These are phyloP conservation scores for Oryzias curvinotus DNA, from an alignment of 2,113 vertebrate species.

Conservation along the genomic window DNA sequence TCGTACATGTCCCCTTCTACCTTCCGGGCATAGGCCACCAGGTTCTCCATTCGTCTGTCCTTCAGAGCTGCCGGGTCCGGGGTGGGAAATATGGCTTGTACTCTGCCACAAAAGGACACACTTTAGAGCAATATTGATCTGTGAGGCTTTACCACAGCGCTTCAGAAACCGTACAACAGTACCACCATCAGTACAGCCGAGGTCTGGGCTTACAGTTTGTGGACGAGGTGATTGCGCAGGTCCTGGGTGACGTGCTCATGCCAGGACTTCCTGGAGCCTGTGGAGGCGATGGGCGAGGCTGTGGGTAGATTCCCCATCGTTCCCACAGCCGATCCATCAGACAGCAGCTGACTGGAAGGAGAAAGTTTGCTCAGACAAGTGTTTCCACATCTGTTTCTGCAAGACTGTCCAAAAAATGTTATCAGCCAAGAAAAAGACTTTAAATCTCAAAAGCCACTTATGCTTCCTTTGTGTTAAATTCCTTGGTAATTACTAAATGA, in stretches of 20 bases:
- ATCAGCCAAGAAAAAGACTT: too few relatives aligned
- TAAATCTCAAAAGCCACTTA: too few relatives aligned
- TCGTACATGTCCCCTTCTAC: constrained; percentile 99
- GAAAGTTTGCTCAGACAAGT: background rate
- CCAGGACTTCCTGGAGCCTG: constrained; percentile 93
- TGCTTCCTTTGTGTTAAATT: background rate
- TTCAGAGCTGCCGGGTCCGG: constrained; percentile 97
- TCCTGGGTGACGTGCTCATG: constrained; percentile 99
- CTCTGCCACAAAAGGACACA: constrained; percentile 71
- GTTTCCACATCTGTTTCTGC: too few relatives aligned
- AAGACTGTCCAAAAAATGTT: too few relatives aligned
- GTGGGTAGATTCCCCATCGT: constrained; percentile 88
- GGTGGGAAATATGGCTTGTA: constrained; percentile 99
- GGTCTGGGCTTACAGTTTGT: constrained; percentile 88
- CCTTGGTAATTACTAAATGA: background rate
- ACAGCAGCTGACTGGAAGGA: constrained; percentile 85
- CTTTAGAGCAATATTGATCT: background rate
- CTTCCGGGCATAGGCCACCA: constrained; percentile 96
- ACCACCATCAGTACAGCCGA: background rate
- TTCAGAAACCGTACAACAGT: background rate
- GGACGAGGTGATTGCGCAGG: constrained; percentile 97
- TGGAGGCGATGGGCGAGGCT: constrained; percentile 89
- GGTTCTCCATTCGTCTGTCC: constrained; percentile 97
- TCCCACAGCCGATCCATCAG: constrained; percentile 84
- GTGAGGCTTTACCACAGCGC: background rate